A percentile compares a stretch with the other conserved stretches of the same genome.
Conservation (phyloP, 2,888 invertebrate species). For the Kuschelorhynchus macadamiae region DNA sequence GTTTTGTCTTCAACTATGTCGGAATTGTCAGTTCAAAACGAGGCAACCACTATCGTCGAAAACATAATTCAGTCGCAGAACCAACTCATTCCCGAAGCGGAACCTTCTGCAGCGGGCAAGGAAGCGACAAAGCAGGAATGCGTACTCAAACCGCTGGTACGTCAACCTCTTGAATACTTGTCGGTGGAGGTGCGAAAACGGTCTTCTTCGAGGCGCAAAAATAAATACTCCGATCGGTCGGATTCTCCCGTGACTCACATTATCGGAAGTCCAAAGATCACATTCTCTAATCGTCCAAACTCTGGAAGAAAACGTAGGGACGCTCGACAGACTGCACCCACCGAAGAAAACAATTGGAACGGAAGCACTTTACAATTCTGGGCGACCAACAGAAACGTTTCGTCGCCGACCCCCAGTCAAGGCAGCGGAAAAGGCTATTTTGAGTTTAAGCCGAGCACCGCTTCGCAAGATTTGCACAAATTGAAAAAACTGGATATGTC, state of each 20-base stretch:
- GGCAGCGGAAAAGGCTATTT: slow-evolving; percentile 67
- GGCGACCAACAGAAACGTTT: slow-evolving; percentile 68
- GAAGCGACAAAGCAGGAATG: slow-evolving; percentile 66
- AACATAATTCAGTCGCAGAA: slow-evolving; percentile 69
- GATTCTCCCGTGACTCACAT: slow-evolving; percentile 78
- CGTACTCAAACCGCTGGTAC: slow-evolving; percentile 77
- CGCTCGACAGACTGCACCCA: slow-evolving; percentile 1
- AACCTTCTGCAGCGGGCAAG: slow-evolving; percentile 38
- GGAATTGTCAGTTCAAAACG: slow-evolving; percentile 79
- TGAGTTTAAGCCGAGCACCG: slow-evolving; percentile 78
- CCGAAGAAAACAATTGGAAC: slow-evolving; percentile 71
- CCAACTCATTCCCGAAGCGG: slow-evolving; percentile 62
- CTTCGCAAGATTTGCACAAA: slow-evolving; percentile 87
- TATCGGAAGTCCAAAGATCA: slow-evolving; percentile 75
- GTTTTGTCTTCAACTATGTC: slow-evolving; percentile 83
- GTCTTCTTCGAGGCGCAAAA: slow-evolving; percentile 78
- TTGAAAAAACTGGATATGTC: slow-evolving; percentile 85
- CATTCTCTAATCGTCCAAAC: slow-evolving; percentile 71
- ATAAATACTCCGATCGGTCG: slow-evolving; percentile 75
- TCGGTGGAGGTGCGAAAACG: slow-evolving; percentile 77
- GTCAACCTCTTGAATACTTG: slow-evolving; percentile 83
- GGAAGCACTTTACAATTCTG: slow-evolving; percentile 81
- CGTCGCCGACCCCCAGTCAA: slow-evolving; percentile 74
- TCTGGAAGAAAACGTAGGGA: slow-evolving; percentile 69
- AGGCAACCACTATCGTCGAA: slow-evolving; percentile 74